Base-by-base conservation (phyloP, 2,113 vertebrate species). In the Sitta europaea region DNA sequence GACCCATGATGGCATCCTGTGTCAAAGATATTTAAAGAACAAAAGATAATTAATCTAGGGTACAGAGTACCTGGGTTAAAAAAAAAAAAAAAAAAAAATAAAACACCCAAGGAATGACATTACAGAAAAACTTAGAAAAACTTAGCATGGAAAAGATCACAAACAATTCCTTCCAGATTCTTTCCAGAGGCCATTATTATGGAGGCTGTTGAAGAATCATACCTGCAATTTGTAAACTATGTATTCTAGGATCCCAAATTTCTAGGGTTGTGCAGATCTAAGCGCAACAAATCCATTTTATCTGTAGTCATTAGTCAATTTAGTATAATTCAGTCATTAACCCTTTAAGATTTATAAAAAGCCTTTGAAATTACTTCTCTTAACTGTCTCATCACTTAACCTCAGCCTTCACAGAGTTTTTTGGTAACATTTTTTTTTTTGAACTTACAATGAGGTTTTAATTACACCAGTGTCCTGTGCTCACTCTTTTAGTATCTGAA, bases 101-200 rank as follows among this genome's bases (percentile, higher is more conserved):
- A 38, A 62, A 14, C n/a, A n/a, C n/a, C n/a, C n/a, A n/a, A n/a
- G n/a, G n/a, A 51, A 36, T 16, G 4, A 43, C 42, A 43, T 15
- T 43, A 68, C 3, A 38, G n/a, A 65, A 90, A 67, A 33, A 79
- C 25, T n/a, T n/a, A n/a, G n/a, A n/a, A n/a, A n/a, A n/a, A n/a
- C 3, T 8, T 3, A 45, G 6, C 35, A 48, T 29, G 24, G 23
- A 33, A 75, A 67, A 51, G 6, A 13, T 43, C 10, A 14, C 9
- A 50, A 35, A 3, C 0, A 4, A 29, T 40, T 58, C 23, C 5
- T n/a, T n/a, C n/a, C n/a, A n/a, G n/a, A n/a, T n/a, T n/a, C n/a
- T n/a, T 76, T 59, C 27, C 24, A 58, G 22, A 57, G 20, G 6
- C 11, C 17, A 4, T 54, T 53, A 36, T 17, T 50, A 47, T 6